Evolutionary conservation across 2,113 vertebrate species (phyloP).

Genomic region (Microcebus murinus): DNA sequence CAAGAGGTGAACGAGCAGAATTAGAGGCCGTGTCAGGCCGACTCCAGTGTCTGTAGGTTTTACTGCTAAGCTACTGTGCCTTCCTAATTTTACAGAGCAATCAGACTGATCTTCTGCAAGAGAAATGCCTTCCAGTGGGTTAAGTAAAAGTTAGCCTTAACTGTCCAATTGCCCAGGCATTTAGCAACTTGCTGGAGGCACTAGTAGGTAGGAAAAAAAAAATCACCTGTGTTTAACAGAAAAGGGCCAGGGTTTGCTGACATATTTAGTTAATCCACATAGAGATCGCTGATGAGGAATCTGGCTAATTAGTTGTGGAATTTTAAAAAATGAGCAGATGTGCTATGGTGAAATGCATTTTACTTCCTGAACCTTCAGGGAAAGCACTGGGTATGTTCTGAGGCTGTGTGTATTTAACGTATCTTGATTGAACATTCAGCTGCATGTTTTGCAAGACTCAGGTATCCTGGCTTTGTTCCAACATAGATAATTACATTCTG

Average conservation of each 20-base stretch:
- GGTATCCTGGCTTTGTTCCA: conserved; percentile 61
- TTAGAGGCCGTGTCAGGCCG: background rate
- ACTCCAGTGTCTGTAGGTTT: background rate
- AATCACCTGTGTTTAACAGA: conserved; percentile 22
- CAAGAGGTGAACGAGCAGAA: background rate
- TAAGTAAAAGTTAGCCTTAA: background rate
- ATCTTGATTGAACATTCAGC: conserved; percentile 52
- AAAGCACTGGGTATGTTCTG: background rate
- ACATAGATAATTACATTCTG: background rate
- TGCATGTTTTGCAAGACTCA: conserved; percentile 23
- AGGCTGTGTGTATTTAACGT: background rate
- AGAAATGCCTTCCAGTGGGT: background rate
- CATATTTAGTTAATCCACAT: conserved; percentile 53
- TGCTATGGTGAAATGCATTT: conserved; percentile 38
- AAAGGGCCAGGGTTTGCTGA: conserved; percentile 35
- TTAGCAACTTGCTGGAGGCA: background rate
- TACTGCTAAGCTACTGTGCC: background rate
- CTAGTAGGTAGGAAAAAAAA: background rate
- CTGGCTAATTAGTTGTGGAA: conserved; percentile 72
- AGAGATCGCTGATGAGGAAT: conserved; percentile 52
- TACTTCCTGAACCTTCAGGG: background rate
- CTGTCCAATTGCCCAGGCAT: background rate
- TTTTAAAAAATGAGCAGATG: conserved; percentile 63
- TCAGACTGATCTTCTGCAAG: background rate
- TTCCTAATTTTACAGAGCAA: background rate